Percentiles rank a stretch among this genome's conserved stretches.
Conservation (phyloP, 1,140 invertebrate genomes). For the Oppia nitens region DNA sequence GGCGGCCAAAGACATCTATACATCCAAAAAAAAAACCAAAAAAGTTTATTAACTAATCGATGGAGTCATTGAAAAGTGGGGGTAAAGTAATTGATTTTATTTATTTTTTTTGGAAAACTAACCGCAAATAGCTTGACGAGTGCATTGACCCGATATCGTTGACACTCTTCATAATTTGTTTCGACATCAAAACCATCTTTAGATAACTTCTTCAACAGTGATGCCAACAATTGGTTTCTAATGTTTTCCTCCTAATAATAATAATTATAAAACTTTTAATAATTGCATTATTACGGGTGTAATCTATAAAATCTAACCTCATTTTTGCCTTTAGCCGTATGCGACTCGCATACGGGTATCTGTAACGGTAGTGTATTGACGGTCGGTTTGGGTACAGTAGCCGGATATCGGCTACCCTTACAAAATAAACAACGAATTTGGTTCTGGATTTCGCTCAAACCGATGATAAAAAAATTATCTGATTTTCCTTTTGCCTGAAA, state of each 20-base stretch:
- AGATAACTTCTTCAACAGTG: conserved; percentile 7
- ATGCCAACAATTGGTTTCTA: background rate
- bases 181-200: conserved; percentile 26
- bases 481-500: conserved; percentile 43
- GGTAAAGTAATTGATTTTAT: too few species aligned
- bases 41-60: conserved; percentile 12
- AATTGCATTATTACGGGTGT: background rate
- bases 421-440: conserved; percentile 61
- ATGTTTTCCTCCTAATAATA: conserved; percentile 9
- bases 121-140: conserved; percentile 78
- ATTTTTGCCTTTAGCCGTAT: conserved; percentile 57
- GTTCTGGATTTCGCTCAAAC: conserved; percentile 53
- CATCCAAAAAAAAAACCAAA: conserved; percentile 20
- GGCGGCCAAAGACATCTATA: conserved; percentile 56
- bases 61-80: conserved; percentile 11
- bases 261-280: background rate
- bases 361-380: conserved; percentile 43
- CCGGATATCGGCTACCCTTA: conserved; percentile 67
- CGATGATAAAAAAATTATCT: conserved; percentile 64
- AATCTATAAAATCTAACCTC: conserved; percentile 40
- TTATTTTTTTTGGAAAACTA: too few species aligned
- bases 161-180: conserved; percentile 35
- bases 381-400: conserved; percentile 63
- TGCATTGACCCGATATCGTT: conserved; percentile 49
- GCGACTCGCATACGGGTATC: conserved; percentile 61